A percentile compares a stretch with the other conserved stretches of the same genome.
Conservation (phyloP, 2,888 invertebrate genomes). For the Agelastica alni region DNA sequence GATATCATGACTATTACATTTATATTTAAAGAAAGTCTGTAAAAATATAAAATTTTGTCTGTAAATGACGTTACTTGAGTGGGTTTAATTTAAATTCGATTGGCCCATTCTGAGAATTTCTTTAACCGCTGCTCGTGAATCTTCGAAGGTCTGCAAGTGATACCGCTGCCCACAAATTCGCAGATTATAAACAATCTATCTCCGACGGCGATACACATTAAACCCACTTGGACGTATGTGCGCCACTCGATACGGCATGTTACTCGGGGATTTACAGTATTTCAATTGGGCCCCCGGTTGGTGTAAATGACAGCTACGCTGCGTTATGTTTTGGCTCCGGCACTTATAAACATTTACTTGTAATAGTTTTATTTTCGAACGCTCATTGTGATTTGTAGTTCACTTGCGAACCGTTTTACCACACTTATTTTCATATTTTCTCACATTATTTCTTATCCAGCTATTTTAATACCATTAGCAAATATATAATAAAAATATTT, state of each 20-base stretch:
- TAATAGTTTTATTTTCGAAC: not conserved
- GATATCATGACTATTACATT: too few relatives aligned
- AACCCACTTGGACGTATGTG: conserved; percentile 19
- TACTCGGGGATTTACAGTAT: conserved; percentile 32
- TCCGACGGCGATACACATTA: conserved; percentile 2
- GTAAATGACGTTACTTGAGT: too few relatives aligned
- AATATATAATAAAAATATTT: too few relatives aligned
- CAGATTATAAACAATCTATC: conserved; percentile 25
- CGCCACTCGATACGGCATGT: conserved; percentile 37
- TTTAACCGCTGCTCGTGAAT: conserved; percentile 42
- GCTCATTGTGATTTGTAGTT: not conserved
- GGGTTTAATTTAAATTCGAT: too few relatives aligned
- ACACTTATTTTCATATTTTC: too few relatives aligned
- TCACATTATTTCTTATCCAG: too few relatives aligned
- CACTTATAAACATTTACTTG: not conserved
- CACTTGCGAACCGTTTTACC: too few relatives aligned
- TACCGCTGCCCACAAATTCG: conserved; percentile 41
- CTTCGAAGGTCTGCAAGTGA: conserved; percentile 51
- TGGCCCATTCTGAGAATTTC: conserved; percentile 1
- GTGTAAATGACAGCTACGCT: conserved; percentile 22
- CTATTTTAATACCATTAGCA: too few relatives aligned
- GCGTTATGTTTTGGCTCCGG: not conserved
- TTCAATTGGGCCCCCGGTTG: conserved; percentile 20
- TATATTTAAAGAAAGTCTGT: too few relatives aligned
- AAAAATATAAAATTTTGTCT: too few relatives aligned